Conservation (phyloP, 2,797 vertebrate genomes). For the Tachyglossus aculeatus region DNA sequence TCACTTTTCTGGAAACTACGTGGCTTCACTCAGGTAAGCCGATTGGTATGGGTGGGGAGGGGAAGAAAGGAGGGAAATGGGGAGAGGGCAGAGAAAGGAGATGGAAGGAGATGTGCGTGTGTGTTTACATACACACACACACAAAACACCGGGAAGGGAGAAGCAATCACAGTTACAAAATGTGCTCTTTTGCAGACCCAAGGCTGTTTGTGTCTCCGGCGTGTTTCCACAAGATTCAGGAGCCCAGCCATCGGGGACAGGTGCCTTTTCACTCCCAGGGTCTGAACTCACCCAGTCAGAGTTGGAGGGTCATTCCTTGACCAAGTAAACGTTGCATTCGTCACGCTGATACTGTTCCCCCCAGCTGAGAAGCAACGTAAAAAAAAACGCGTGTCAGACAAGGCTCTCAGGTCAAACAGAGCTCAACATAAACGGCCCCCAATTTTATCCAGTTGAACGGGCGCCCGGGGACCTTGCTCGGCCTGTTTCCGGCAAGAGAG, state of each 20-base stretch:
- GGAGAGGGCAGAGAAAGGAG: background rate
- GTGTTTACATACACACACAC: too few relatives aligned
- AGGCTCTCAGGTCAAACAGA: accelerated
- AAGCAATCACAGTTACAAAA: too few relatives aligned
- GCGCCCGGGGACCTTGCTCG: background rate
- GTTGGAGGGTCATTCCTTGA: constrained; percentile 81
- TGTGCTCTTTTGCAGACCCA: too few relatives aligned
- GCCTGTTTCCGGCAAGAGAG: background rate
- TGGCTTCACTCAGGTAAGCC: background rate
- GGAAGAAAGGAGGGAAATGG: background rate
- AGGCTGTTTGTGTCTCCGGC: too few relatives aligned
- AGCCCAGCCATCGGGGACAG: too few relatives aligned
- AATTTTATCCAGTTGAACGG: background rate
- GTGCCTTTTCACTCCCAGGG: too few relatives aligned
- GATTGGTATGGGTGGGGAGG: too few relatives aligned
- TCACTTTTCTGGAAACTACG: background rate
- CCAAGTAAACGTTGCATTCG: constrained; percentile 90
- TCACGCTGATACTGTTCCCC: constrained; percentile 77
- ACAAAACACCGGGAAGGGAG: too few relatives aligned
- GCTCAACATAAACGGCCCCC: background rate
- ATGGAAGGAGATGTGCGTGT: too few relatives aligned
- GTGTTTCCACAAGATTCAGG: too few relatives aligned
- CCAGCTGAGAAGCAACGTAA: constrained; percentile 70
- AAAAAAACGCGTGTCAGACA: background rate
- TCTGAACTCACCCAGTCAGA: constrained; percentile 80